Evolutionary conservation across 2,113 vertebrate species (phyloP).

Genomic region (Lepisosteus osseus): DNA sequence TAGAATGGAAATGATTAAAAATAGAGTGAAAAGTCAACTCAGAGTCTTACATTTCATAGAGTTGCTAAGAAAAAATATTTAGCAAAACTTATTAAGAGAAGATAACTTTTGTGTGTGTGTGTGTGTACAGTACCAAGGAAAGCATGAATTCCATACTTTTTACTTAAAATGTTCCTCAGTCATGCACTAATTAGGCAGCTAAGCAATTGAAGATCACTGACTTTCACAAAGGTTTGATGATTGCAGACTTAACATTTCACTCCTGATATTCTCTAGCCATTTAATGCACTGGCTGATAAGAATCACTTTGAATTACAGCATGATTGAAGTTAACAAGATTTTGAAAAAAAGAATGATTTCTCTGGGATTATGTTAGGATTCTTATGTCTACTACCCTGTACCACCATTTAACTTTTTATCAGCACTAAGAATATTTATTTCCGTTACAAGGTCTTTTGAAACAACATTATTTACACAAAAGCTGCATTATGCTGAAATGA

Average conservation of each 20-base stretch:
- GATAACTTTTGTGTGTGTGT: too few species aligned
- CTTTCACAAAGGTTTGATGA: neutral
- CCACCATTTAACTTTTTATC: neutral
- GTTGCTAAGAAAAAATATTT: too few species aligned
- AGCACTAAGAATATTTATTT: neutral
- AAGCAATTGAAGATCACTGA: neutral
- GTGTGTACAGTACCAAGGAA: too few species aligned
- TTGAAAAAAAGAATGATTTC: constrained; percentile 1
- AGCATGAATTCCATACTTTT: neutral
- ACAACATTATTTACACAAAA: too few species aligned
- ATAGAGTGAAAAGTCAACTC: too few species aligned
- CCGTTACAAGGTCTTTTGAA: too few species aligned
- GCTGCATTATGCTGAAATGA: too few species aligned
- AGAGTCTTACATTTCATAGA: too few species aligned
- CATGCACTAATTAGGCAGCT: neutral
- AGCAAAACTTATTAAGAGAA: too few species aligned
- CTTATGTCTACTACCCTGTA: neutral
- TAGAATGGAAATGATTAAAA: too few species aligned
- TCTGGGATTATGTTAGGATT: neutral
- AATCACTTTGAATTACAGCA: constrained; percentile 3
- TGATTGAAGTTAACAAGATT: neutral
- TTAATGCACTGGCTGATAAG: neutral
- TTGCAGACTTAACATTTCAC: neutral
- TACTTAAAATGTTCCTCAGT: neutral
- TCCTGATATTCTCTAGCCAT: neutral